Conservation (phyloP, 2,888 invertebrate species). For the Gnatocerus cornutus region DNA sequence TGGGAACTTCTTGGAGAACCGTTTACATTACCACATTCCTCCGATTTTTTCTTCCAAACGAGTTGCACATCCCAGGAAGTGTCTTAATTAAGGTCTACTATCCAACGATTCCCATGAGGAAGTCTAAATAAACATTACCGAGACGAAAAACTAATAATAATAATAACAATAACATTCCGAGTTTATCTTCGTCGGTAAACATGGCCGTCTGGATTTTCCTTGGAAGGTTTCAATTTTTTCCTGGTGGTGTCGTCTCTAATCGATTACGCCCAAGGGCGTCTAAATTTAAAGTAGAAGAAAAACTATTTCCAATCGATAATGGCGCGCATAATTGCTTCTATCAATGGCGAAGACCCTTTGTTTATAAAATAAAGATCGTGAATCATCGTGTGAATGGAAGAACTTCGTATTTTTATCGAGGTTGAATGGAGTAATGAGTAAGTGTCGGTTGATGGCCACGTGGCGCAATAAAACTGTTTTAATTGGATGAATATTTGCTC, state of each 20-base stretch:
- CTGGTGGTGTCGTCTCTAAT: background rate
- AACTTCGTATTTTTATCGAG: background rate
- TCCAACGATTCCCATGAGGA: slow-evolving; percentile 13
- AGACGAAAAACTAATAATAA: background rate
- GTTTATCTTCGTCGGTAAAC: background rate
- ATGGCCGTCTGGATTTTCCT: background rate
- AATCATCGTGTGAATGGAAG: background rate
- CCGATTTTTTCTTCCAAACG: slow-evolving; percentile 8
- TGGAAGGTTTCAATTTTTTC: background rate
- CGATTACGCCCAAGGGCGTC: background rate
- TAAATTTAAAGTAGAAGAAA: background rate
- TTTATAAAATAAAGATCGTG: slow-evolving; percentile 2
- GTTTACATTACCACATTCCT: slow-evolving; percentile 5
- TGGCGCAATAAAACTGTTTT: background rate
- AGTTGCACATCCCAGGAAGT: slow-evolving; percentile 25
- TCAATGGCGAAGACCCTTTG: background rate
- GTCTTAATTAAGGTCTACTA: slow-evolving; percentile 11
- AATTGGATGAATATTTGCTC: background rate
- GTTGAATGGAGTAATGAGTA: background rate
- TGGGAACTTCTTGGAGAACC: background rate
- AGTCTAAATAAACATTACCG: background rate
- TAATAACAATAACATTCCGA: background rate
- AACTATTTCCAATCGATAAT: slow-evolving; percentile 4
- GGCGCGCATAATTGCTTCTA: slow-evolving; percentile 2
- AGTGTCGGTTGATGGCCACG: background rate